Evolutionary conservation across 2,888 invertebrate genomes (phyloP), one percentile per base, ranked within the genome.

Genomic region (Tetanocera ferruginea): DNA sequence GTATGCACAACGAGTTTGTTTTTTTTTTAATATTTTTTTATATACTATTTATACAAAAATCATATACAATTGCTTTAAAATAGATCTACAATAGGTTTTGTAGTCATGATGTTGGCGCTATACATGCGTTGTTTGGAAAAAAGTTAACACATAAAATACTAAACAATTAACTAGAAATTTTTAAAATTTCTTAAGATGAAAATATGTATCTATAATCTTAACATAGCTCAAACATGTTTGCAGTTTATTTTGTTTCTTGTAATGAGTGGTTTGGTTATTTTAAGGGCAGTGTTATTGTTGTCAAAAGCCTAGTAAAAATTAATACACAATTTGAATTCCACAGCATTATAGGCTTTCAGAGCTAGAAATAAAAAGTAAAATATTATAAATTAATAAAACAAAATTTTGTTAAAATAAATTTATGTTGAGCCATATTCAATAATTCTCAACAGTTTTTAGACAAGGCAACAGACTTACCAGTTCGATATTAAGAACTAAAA

Each of bases 211-310:
- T 19, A 5, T 69, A 23, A 23, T 49, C 49, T 43, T 19, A 69
- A 60, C 19, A 4, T 23, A 23, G 23, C 43, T 43, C 69, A 43
- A 51, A 28, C 28, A 19, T n/a, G 43, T 69, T 69, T 28, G 69
- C 51, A 69, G 69, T 69, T 25, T 23, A 51, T 2, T 25, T 51
- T 37, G n/a, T 67, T 69, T 49, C 14, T 69, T 14, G 28, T 51
- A 67, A 67, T 67, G 67, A 67, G 23, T 67, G 34, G 37, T 64
- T n/a, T 64, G 31, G n/a, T 55, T 67, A 43, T 67, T 34, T 67
- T 43, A 19, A 43, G 43, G 67, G 67, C 67, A 67, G 66, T 67
- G 66, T 67, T 43, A 6, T 67, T 67, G 43, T 67, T 43, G 43
- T 23, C 49, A 37, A 67, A 19, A 66, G 37, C n/a, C 66, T 11